Percentiles rank a stretch among this genome's conserved stretches.
Conservation (phyloP, 2,888 invertebrate genomes). For the Tetramorium bicarinatum region DNA sequence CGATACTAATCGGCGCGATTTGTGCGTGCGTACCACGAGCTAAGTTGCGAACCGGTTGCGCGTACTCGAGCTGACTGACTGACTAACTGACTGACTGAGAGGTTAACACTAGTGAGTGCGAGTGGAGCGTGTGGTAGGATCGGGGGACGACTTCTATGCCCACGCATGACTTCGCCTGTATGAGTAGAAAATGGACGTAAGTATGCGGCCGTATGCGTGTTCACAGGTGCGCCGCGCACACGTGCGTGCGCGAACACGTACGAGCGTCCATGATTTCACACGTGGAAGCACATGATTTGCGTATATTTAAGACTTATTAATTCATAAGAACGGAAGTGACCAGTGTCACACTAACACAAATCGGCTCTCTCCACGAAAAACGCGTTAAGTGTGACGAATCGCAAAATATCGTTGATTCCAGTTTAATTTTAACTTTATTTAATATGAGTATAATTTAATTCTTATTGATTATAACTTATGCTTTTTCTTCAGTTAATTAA, state of each 20-base stretch:
- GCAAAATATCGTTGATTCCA: neutral
- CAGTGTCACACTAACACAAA: constrained; percentile 45
- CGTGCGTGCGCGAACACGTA: neutral
- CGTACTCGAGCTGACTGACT: constrained; percentile 76
- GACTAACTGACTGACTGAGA: constrained; percentile 76
- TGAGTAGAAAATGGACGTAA: constrained; percentile 39
- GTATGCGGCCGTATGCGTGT: constrained; percentile 30
- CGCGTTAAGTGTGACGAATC: neutral
- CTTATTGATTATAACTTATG: neutral
- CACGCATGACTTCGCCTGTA: constrained; percentile 57
- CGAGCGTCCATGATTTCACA: constrained; percentile 11
- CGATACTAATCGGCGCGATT: constrained; percentile 35
- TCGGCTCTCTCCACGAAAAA: neutral
- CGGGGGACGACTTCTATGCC: constrained; percentile 68
- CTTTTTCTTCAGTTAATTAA: neutral
- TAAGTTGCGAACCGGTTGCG: constrained; percentile 55
- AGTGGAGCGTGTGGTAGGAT: constrained; percentile 62
- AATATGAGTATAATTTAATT: neutral
- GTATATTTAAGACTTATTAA: constrained; percentile 26
- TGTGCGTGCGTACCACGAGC: constrained; percentile 34
- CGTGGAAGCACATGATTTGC: constrained; percentile 15
- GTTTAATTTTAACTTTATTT: neutral
- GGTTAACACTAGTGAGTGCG: constrained; percentile 59
- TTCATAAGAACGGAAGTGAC: constrained; percentile 28
- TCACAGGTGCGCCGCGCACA: constrained; percentile 22